A percentile compares a stretch with the other conserved stretches of the same genome.
These are phyloP conservation scores for Coboldia fuscipes DNA, from an alignment of 1,140 invertebrate genomes.

Conservation along the genomic window DNA sequence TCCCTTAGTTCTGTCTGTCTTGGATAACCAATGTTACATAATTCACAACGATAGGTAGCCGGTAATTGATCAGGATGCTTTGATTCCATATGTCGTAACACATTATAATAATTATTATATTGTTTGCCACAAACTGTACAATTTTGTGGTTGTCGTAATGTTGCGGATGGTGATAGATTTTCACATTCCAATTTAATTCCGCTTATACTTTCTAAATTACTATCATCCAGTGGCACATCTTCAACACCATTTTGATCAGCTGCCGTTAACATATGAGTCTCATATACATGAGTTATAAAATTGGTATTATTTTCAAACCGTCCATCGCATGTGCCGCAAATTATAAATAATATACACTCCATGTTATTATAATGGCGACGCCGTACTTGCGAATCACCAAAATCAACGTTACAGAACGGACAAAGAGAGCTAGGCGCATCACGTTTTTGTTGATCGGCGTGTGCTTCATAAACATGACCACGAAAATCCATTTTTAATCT, in stretches of 20 bases:
- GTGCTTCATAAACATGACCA: slow-evolving; percentile 19
- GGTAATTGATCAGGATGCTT: slow-evolving; percentile 21
- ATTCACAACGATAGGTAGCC: slow-evolving; percentile 18
- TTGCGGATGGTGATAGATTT: not conserved
- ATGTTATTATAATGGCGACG: slow-evolving; percentile 21
- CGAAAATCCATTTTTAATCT: slow-evolving; percentile 20
- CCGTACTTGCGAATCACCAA: slow-evolving; percentile 17
- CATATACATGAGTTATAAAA: slow-evolving; percentile 20
- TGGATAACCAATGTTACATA: slow-evolving; percentile 16
- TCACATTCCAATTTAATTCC: too few relatives aligned
- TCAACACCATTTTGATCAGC: slow-evolving; percentile 11
- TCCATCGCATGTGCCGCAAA: slow-evolving; percentile 19
- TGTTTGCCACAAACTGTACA: slow-evolving; percentile 20
- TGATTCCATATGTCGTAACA: slow-evolving; percentile 20
- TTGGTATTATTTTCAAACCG: slow-evolving; percentile 18
- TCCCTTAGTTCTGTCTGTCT: slow-evolving; percentile 17
- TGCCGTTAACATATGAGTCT: slow-evolving; percentile 11
- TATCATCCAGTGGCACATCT: not conserved
- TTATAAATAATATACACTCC: slow-evolving; percentile 18
- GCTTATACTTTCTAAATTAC: not conserved
- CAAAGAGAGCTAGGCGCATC: slow-evolving; percentile 13
- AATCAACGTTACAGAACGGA: slow-evolving; percentile 16
- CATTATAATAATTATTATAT: slow-evolving; percentile 22
- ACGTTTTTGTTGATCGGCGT: slow-evolving; percentile 18
- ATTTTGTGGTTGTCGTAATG: slow-evolving; percentile 17